phyloP scores from a whole-genome alignment of 1,140 invertebrate species.

The Temnothorax curvispinosus region DNA sequence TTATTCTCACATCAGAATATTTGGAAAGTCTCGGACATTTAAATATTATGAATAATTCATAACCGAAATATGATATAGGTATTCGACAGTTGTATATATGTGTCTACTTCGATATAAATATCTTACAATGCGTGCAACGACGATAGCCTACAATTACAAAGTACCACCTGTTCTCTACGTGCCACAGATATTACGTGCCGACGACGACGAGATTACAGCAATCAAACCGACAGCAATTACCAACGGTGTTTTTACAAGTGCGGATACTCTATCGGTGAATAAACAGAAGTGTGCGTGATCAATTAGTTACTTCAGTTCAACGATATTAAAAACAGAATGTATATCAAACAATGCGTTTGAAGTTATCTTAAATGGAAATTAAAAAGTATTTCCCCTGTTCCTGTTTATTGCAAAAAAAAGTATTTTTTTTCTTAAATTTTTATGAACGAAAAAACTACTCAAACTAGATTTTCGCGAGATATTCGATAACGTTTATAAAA shows the following conservation, averaged over 20 bases:
- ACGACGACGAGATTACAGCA: slow-evolving; percentile 45
- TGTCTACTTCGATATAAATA: slow-evolving; percentile 26
- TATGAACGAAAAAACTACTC: background rate
- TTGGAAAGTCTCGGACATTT: background rate
- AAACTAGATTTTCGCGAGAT: background rate
- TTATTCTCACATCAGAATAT: background rate
- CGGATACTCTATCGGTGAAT: slow-evolving; percentile 41
- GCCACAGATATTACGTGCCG: slow-evolving; percentile 48
- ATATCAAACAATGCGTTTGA: background rate
- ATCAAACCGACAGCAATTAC: slow-evolving; percentile 35
- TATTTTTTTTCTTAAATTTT: background rate
- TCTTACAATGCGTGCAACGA: slow-evolving; percentile 61
- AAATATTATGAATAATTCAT: slow-evolving; percentile 48
- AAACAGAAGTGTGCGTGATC: slow-evolving; percentile 4
- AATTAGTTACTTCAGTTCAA: background rate
- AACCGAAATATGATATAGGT: slow-evolving; percentile 14
- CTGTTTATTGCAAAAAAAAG: background rate
- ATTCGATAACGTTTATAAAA: background rate
- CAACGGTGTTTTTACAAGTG: slow-evolving; percentile 51
- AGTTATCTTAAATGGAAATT: background rate
- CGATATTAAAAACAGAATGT: background rate
- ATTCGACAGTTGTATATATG: slow-evolving; percentile 20
- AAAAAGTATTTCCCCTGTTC: background rate
- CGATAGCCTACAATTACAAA: slow-evolving; percentile 58
- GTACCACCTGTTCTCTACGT: slow-evolving; percentile 45